Base-by-base conservation (phyloP, 2,113 vertebrate genomes). In the Cettia cetti region DNA sequence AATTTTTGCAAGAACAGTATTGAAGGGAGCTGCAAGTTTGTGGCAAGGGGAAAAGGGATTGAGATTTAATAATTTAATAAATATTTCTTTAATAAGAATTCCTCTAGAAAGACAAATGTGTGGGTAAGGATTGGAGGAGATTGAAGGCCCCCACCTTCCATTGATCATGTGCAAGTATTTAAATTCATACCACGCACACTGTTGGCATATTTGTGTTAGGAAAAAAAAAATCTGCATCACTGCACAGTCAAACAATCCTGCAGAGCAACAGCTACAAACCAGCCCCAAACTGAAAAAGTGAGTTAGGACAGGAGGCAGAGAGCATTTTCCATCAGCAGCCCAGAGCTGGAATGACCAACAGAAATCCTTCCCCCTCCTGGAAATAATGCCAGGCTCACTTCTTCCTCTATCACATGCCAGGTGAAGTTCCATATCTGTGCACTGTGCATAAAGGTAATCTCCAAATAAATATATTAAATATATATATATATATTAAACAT, bases 401-500 rank as follows among this genome's bases (percentile, higher is more conserved):
- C 54, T 47, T 80, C 82, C 23, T 88, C 54, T 27, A 3, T 16
- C 75, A 69, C 66, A 65, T 2, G 23, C 7, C 15, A 39, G 44
- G 24, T 15, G 28, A 82, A 27, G 12, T 30, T 53, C 44, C 74
- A 10, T 30, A 28, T 4, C 44, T 37, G 17, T n/a, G 50, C 18
- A 13, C 65, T 24, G 2, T 2, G 26, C 3, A 13, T 4, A 71
- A 64, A 69, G 15, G 39, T 3, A 59, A 83, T 15, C 68, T 49
- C 26, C n/a, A 64, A 52, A 68, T 19, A 70, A 92, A 75, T 4
- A 39, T 45, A 56, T 9, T 3, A 6, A 31, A 23, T 9, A 11
- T 18, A 10, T 22, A 23, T 9, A 11, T 18, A 10, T 22, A 10
- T 2, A 12, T 42, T 2, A 12, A 68, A 23, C 19, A 28, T 0